Conservation (phyloP, 2,797 vertebrate genomes). For the Manis pentadactyla region DNA sequence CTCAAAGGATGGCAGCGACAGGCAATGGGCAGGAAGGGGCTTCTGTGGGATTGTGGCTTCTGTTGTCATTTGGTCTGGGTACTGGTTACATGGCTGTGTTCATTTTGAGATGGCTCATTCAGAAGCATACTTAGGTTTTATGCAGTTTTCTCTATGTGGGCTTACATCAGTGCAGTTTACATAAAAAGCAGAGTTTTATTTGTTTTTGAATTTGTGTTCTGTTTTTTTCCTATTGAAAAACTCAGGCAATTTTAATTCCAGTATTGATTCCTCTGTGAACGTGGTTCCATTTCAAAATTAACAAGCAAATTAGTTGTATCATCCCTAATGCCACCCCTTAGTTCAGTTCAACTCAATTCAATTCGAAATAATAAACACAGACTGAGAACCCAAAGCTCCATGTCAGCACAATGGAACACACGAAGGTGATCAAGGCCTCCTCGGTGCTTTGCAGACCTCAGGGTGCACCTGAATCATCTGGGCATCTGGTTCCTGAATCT, state of each 20-base stretch:
- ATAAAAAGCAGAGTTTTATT: neutral
- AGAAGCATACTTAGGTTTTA: neutral
- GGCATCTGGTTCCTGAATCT: neutral
- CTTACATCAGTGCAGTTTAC: neutral
- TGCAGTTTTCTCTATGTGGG: neutral
- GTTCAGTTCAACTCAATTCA: neutral
- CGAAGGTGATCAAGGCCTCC: neutral
- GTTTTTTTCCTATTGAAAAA: constrained; percentile 16
- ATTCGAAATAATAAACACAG: neutral
- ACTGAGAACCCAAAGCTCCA: neutral
- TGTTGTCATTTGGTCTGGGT: neutral
- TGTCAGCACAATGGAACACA: neutral
- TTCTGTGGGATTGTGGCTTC: neutral
- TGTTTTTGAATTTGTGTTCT: neutral
- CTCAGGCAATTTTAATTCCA: neutral
- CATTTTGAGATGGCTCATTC: neutral
- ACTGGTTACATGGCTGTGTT: neutral
- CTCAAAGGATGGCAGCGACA: neutral
- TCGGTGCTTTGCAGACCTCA: neutral
- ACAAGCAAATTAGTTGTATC: neutral
- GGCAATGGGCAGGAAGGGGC: neutral
- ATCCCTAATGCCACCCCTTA: neutral
- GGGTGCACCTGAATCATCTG: neutral
- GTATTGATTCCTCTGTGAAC: constrained; percentile 5
- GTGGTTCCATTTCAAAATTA: constrained; percentile 22